Conservation (phyloP, 2,888 invertebrate species). For the Acanthoscelides obtectus region DNA sequence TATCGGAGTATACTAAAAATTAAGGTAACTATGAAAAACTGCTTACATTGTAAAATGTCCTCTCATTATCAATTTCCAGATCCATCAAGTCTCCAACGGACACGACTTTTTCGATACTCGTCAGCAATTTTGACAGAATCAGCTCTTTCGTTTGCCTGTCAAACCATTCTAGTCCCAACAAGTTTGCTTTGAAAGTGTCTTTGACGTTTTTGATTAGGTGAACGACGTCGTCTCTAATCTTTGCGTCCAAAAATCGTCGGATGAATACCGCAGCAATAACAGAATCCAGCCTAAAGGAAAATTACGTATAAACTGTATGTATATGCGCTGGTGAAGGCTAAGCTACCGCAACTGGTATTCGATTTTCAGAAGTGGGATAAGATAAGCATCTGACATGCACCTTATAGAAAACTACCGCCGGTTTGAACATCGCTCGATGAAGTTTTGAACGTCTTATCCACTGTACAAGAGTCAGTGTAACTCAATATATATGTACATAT, state of each 20-base stretch:
- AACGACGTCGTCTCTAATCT: slow-evolving; percentile 29
- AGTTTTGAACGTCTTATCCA: too few relatives aligned
- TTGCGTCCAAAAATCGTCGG: slow-evolving; percentile 35
- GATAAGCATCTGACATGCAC: too few relatives aligned
- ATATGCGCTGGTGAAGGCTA: too few relatives aligned
- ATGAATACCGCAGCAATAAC: slow-evolving; percentile 37
- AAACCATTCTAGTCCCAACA: slow-evolving; percentile 39
- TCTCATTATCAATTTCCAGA: slow-evolving; percentile 22
- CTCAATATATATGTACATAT: too few relatives aligned
- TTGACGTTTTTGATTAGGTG: slow-evolving; percentile 40
- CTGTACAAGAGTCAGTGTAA: too few relatives aligned
- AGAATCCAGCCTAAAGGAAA: slow-evolving; percentile 21
- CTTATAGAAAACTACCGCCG: too few relatives aligned
- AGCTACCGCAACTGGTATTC: too few relatives aligned
- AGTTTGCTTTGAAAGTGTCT: slow-evolving; percentile 34
- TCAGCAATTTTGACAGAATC: slow-evolving; percentile 35
- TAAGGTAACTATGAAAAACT: too few relatives aligned
- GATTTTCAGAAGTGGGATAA: too few relatives aligned
- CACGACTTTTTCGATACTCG: slow-evolving; percentile 35
- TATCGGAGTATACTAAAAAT: too few relatives aligned
- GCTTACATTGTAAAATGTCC: background rate
- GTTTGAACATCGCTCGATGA: too few relatives aligned
- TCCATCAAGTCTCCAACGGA: slow-evolving; percentile 31
- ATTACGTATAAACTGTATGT: too few relatives aligned
- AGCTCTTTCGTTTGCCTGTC: slow-evolving; percentile 37